phyloP scores from a whole-genome alignment of 1,140 invertebrate species.

The Plodia interpunctella region DNA sequence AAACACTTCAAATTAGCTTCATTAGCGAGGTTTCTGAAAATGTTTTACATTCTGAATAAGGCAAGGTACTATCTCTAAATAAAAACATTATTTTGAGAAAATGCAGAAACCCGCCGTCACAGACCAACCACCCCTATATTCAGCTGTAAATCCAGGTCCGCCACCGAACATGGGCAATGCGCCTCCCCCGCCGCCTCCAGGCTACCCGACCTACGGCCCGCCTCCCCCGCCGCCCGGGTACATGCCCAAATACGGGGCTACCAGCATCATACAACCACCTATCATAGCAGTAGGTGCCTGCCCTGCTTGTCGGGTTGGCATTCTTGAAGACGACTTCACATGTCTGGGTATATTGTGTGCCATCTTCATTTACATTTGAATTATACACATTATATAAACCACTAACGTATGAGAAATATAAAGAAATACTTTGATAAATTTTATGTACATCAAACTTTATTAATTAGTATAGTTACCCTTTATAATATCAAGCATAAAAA shows the following conservation, averaged over 20 bases:
- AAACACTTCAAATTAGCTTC: too few species aligned
- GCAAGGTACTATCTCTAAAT: neutral
- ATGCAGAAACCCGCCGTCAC: constrained; percentile 63
- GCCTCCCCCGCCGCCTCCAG: constrained; percentile 53
- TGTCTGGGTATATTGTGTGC: constrained; percentile 89
- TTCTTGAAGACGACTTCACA: constrained; percentile 90
- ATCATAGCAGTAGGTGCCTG: constrained; percentile 83
- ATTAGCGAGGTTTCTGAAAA: neutral
- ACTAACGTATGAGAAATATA: too few species aligned
- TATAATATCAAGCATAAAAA: too few species aligned
- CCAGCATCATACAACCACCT: constrained; percentile 65
- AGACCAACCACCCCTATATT: constrained; percentile 47
- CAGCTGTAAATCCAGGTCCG: constrained; percentile 29
- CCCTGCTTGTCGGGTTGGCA: constrained; percentile 89
- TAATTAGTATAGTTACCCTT: too few species aligned
- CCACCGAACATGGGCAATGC: constrained; percentile 22
- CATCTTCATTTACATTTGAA: constrained; percentile 91
- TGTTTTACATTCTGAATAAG: neutral
- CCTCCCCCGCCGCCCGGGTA: constrained; percentile 39
- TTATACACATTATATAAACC: too few species aligned
- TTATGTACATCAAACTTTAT: too few species aligned
- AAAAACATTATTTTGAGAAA: constrained; percentile 1
- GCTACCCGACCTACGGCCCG: constrained; percentile 51
- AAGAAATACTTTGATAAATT: too few species aligned
- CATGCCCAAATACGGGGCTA: constrained; percentile 75